A percentile compares a stretch with the other conserved stretches of the same genome.
Conservation (phyloP, 2,113 vertebrate species). For the Anarrhichthys ocellatus region DNA sequence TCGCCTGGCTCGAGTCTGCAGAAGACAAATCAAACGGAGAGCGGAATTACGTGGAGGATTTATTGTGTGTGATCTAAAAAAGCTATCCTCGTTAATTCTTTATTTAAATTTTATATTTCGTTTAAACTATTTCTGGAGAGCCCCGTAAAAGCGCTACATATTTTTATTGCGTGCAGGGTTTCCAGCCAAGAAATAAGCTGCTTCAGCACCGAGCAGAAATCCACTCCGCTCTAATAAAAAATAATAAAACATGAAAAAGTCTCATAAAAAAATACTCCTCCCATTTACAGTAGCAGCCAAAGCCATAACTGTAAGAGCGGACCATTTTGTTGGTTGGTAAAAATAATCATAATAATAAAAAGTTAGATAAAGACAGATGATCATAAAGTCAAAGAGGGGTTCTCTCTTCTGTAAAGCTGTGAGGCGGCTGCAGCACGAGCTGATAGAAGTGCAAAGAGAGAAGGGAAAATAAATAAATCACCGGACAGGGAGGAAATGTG, state of each 20-base stretch:
- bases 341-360: conserved; percentile 31
- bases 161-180: conserved; percentile 44
- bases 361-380: conserved; percentile 54
- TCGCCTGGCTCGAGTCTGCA: conserved; percentile 83
- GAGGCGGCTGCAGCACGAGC: conserved; percentile 8
- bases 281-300: conserved; percentile 52
- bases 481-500: conserved; percentile 52
- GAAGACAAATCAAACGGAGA: background rate
- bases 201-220: conserved; percentile 39
- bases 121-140: conserved; percentile 17
- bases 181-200: conserved; percentile 38
- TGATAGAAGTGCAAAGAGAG: background rate
- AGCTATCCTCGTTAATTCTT: background rate
- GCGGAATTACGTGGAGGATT: background rate
- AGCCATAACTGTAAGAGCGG: conserved; percentile 23
- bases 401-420: conserved; percentile 11
- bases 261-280: conserved; percentile 49
- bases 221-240: conserved; percentile 62
- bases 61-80: background rate
- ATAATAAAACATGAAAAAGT: conserved; percentile 46
- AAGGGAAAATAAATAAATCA: conserved; percentile 60
- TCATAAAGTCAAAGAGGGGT: conserved; percentile 11
- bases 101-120: conserved; percentile 25
- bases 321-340: conserved; percentile 33
- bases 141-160: conserved; percentile 17